These are phyloP conservation scores for Caenorhabditis remanei DNA, from an alignment of 1,140 invertebrate genomes.

Conservation along the genomic window DNA sequence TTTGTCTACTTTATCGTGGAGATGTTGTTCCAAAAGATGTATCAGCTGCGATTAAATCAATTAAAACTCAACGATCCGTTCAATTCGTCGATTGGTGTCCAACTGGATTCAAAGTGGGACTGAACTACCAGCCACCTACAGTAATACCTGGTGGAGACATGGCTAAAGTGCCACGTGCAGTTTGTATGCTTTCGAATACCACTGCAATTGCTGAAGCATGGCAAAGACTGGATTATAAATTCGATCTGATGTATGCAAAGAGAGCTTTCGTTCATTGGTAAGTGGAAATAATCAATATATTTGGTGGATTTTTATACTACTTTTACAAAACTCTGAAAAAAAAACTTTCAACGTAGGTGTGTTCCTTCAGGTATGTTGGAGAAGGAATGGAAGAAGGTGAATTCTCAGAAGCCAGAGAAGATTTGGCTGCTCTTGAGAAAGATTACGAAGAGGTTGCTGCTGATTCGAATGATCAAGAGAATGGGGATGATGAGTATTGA, in stretches of 20 bases:
- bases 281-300: background rate
- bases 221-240: constrained; percentile 82
- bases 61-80: constrained; percentile 76
- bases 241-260: constrained; percentile 82
- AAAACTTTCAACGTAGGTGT: no score
- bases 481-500: constrained; percentile 61
- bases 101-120: constrained; percentile 84
- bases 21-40: constrained; percentile 81
- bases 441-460: constrained; percentile 80
- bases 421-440: constrained; percentile 83
- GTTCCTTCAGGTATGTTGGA: constrained; percentile 76
- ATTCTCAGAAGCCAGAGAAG: constrained; percentile 84
- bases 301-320: no score
- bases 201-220: constrained; percentile 86
- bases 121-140: constrained; percentile 88
- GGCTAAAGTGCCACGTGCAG: constrained; percentile 87
- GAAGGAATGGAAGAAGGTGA: constrained; percentile 87
- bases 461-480: constrained; percentile 53
- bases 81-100: constrained; percentile 88
- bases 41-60: constrained; percentile 85
- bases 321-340: no score
- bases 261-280: constrained; percentile 86
- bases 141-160: constrained; percentile 88
- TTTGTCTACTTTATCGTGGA: constrained; percentile 78
- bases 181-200: constrained; percentile 87